These are phyloP conservation scores for Zaprionus lineosus DNA, from an alignment of 2,888 invertebrate species.

Conservation along the genomic window DNA sequence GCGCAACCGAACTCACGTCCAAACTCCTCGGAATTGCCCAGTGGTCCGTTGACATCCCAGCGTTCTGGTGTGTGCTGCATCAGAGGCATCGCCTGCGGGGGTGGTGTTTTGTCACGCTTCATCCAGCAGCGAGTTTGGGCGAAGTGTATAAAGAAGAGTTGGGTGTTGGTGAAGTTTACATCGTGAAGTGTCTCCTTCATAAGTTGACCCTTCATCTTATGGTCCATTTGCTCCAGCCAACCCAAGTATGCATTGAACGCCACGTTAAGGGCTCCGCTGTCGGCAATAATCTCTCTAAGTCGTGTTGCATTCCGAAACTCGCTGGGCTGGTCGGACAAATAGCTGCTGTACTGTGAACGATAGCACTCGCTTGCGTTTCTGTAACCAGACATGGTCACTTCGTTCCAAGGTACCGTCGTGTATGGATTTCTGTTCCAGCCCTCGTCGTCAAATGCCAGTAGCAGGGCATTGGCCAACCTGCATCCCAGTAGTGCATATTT, in stretches of 20 bases:
- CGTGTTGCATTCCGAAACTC: conserved; percentile 67
- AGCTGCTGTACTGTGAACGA: conserved; percentile 72
- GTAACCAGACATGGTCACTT: conserved; percentile 54
- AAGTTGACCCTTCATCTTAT: conserved; percentile 35
- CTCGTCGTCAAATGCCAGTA: conserved; percentile 71
- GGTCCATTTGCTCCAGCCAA: conserved; percentile 68
- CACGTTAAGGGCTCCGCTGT: conserved; percentile 73
- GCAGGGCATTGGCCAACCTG: conserved; percentile 64
- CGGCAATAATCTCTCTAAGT: conserved; percentile 70
- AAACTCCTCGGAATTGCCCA: conserved; percentile 76
- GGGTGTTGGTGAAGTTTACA: conserved; percentile 79
- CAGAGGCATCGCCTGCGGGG: conserved; percentile 66
- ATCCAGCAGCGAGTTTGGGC: conserved; percentile 78
- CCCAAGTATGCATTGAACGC: conserved; percentile 79
- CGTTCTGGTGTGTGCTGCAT: conserved; percentile 68
- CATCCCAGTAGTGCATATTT: conserved; percentile 73
- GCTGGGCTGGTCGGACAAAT: conserved; percentile 67
- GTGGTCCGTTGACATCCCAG: conserved; percentile 73
- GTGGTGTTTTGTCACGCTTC: conserved; percentile 30
- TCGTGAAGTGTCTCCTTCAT: conserved; percentile 72
- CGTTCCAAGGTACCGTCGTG: conserved; percentile 61
- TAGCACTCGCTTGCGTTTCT: conserved; percentile 72
- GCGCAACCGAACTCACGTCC: conserved; percentile 77
- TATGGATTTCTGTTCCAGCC: conserved; percentile 70
- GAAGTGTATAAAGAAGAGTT: conserved; percentile 79